phyloP scores from a whole-genome alignment of 2,797 vertebrate genomes.

The Microcaecilia unicolor region DNA sequence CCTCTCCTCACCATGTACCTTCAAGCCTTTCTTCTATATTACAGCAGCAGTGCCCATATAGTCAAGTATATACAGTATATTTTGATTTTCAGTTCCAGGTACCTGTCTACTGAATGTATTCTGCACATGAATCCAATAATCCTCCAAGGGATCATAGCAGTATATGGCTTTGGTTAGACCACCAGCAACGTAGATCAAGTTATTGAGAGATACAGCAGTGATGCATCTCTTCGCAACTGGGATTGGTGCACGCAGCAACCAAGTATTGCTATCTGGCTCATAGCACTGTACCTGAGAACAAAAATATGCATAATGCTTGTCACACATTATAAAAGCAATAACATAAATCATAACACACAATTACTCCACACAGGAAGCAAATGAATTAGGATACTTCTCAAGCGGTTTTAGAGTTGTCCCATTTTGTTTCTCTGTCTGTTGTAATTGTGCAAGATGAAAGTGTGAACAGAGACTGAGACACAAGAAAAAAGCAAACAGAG shows the following conservation, averaged over 20 bases:
- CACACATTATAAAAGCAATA: not conserved
- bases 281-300: conserved; percentile 87
- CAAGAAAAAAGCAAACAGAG: too few relatives aligned
- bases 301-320: not conserved
- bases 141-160: conserved; percentile 87
- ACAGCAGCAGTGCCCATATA: too few relatives aligned
- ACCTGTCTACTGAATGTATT: conserved; percentile 93
- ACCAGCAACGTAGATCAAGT: conserved; percentile 87
- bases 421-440: too few relatives aligned
- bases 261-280: conserved; percentile 78
- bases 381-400: too few relatives aligned
- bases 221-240: conserved; percentile 94
- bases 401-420: too few relatives aligned
- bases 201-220: conserved; percentile 90
- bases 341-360: not conserved
- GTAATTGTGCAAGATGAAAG: too few relatives aligned
- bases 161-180: conserved; percentile 91
- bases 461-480: too few relatives aligned
- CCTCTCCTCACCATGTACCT: too few relatives aligned
- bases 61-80: too few relatives aligned
- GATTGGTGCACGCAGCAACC: conserved; percentile 84
- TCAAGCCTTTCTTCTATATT: too few relatives aligned
- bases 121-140: conserved; percentile 94
- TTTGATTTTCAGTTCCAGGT: too few relatives aligned
- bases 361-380: too few relatives aligned